A percentile compares a stretch with the other conserved stretches of the same genome.
These are phyloP conservation scores for Spinus pinus DNA, from an alignment of 2,797 vertebrate species.

Conservation along the genomic window DNA sequence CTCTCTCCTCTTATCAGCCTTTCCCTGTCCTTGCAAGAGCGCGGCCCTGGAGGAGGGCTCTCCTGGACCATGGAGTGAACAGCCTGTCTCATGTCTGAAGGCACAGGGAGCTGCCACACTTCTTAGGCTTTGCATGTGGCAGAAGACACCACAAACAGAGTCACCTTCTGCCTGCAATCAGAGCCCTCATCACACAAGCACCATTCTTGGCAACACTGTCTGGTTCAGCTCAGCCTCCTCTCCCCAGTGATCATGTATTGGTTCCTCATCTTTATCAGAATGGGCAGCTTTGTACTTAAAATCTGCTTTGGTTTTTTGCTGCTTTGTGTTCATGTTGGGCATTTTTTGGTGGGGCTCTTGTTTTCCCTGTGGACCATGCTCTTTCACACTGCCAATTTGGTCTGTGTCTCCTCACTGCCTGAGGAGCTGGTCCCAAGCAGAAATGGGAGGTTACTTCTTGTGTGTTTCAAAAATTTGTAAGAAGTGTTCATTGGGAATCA, in stretches of 20 bases:
- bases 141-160: neutral
- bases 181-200: rapidly evolving
- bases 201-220: neutral
- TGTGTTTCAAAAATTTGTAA: neutral
- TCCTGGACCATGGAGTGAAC: neutral
- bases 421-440: neutral
- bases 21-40: neutral
- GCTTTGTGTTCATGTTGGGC: neutral
- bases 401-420: neutral
- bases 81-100: neutral
- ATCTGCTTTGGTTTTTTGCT: neutral
- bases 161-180: neutral
- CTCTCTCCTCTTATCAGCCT: neutral
- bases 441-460: neutral
- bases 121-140: neutral
- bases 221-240: neutral
- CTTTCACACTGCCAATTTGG: neutral
- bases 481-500: neutral
- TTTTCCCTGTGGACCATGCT: neutral
- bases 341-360: neutral
- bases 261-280: neutral
- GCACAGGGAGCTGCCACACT: neutral
- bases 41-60: neutral
- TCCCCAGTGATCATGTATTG: neutral
- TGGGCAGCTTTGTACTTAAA: neutral